A percentile compares a stretch with the other conserved stretches of the same genome.
Conservation (phyloP, 2,797 vertebrate species). For the Nannoperca australis region DNA sequence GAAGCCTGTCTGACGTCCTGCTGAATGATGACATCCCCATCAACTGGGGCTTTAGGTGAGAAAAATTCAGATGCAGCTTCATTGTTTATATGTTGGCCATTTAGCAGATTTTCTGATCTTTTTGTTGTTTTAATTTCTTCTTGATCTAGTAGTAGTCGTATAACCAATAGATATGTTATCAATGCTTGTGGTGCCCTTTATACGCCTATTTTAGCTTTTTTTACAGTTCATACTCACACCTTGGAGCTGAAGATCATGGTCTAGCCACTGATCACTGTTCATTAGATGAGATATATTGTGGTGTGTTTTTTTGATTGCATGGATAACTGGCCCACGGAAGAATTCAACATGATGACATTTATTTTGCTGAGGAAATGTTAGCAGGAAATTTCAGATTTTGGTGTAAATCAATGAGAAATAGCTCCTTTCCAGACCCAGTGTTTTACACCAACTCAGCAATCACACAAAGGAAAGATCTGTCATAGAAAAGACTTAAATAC, state of each 20-base stretch:
- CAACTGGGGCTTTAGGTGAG: conserved; percentile 87
- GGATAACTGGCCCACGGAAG: background rate
- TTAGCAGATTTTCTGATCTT: background rate
- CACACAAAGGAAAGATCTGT: background rate
- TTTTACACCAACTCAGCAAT: background rate
- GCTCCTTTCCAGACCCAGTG: background rate
- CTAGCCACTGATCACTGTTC: too few species aligned
- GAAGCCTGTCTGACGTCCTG: conserved; percentile 85
- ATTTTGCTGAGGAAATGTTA: background rate
- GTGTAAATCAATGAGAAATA: background rate
- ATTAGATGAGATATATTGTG: background rate
- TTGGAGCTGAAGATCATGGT: background rate
- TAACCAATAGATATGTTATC: background rate
- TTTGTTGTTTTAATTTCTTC: background rate
- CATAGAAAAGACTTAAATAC: background rate
- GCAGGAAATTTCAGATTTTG: background rate
- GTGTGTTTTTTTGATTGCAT: background rate
- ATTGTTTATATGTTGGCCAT: background rate
- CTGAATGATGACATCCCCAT: conserved; percentile 86
- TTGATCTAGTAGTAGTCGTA: background rate
- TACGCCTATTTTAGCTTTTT: background rate
- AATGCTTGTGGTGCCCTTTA: background rate
- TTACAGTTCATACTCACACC: background rate
- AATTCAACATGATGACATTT: background rate
- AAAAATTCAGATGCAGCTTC: background rate